These are phyloP conservation scores for Perccottus glenii DNA, from an alignment of 2,113 vertebrate species.

Conservation along the genomic window DNA sequence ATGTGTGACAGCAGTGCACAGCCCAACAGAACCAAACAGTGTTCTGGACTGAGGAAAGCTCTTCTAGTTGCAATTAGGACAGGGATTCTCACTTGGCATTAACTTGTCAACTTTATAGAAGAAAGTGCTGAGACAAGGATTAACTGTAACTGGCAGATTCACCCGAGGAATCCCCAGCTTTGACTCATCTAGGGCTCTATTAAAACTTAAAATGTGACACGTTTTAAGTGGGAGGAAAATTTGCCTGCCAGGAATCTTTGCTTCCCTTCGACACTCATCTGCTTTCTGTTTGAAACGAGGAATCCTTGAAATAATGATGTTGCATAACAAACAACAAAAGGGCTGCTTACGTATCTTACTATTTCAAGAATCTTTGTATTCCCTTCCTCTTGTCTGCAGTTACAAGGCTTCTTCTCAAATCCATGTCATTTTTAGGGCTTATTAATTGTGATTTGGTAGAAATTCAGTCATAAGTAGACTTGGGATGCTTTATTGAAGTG, in stretches of 20 bases:
- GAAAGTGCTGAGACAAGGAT: conserved; percentile 39
- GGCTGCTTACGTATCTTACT: conserved; percentile 13
- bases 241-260: conserved; percentile 24
- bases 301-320: conserved; percentile 9
- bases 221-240: conserved; percentile 33
- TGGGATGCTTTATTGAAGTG: conserved; percentile 2
- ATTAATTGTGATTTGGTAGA: no score
- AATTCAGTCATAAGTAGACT: no score
- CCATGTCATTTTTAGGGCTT: no score
- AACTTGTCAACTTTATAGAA: conserved; percentile 30
- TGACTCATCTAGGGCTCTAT: conserved; percentile 48
- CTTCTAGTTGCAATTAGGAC: conserved; percentile 10
- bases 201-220: conserved; percentile 30
- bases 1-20: not conserved
- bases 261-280: conserved; percentile 28
- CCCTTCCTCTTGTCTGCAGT: not conserved
- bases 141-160: conserved; percentile 6
- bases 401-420: not conserved
- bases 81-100: conserved; percentile 7
- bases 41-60: conserved; percentile 1
- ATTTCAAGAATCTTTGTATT: not conserved
- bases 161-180: conserved; percentile 47
- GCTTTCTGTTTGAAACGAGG: not conserved
- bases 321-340: conserved; percentile 23
- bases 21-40: conserved; percentile 2